Evolutionary conservation across 23 tunicate species (phyloP).

Genomic region (Ascidia mentula): DNA sequence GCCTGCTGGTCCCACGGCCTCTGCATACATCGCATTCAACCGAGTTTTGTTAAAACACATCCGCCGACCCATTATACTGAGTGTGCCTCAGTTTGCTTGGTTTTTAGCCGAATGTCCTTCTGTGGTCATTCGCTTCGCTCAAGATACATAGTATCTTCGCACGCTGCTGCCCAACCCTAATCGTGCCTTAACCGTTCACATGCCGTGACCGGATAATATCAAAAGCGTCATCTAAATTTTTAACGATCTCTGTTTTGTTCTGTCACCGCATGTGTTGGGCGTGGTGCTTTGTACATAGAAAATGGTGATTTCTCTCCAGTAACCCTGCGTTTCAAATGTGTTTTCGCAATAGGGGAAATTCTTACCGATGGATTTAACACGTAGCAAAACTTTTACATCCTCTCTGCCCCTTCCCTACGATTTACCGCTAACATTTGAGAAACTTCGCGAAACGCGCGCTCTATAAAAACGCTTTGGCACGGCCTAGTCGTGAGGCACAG

Average conservation of each 20-base stretch:
- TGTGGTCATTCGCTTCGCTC: constrained; percentile 10
- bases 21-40: too few relatives aligned
- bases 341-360: not conserved
- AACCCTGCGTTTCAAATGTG: not conserved
- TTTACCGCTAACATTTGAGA: too few relatives aligned
- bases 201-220: not conserved
- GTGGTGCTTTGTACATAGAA: not conserved
- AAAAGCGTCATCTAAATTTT: not conserved
- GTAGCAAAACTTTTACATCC: too few relatives aligned
- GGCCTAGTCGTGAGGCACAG: constrained; percentile 2
- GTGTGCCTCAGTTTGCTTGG: not conserved
- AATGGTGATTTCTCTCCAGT: not conserved
- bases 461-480: not conserved
- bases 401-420: too few relatives aligned
- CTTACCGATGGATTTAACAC: too few relatives aligned
- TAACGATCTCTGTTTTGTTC: not conserved
- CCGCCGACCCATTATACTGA: too few relatives aligned
- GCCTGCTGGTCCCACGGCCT: not conserved
- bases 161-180: constrained; percentile 1
- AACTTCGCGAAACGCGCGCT: too few relatives aligned
- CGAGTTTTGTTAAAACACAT: too few relatives aligned
- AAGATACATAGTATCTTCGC: constrained; percentile 1
- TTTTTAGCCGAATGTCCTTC: constrained; percentile 1
- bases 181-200: not conserved
- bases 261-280: not conserved